Evolutionary conservation across 2,797 vertebrate species (phyloP).

Genomic region (Takifugu ocellatus): DNA sequence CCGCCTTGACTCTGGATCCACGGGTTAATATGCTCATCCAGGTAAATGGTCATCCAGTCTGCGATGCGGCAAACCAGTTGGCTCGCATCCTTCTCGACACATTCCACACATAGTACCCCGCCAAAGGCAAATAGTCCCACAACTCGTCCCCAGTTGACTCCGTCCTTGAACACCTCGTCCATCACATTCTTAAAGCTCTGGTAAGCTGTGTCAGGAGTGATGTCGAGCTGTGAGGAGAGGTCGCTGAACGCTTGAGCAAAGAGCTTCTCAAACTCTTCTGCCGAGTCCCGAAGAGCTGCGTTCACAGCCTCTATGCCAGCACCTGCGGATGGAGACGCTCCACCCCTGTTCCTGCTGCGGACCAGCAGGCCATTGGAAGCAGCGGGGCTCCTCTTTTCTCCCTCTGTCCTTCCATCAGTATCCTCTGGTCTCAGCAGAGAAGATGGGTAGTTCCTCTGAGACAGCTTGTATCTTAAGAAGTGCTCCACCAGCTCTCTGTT

Average conservation of each 20-base stretch:
- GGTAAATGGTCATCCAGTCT: slow-evolving; percentile 93
- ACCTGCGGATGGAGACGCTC: background rate
- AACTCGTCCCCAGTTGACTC: slow-evolving; percentile 95
- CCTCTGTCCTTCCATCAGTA: slow-evolving; percentile 44
- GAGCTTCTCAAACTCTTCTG: slow-evolving; percentile 90
- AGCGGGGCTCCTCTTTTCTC: slow-evolving; percentile 22
- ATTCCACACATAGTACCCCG: slow-evolving; percentile 89
- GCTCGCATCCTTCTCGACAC: slow-evolving; percentile 90
- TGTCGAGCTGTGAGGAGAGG: slow-evolving; percentile 88
- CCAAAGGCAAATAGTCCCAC: slow-evolving; percentile 96
- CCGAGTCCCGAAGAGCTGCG: slow-evolving; percentile 83
- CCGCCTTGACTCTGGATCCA: slow-evolving; percentile 96
- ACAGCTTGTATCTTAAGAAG: slow-evolving; percentile 90
- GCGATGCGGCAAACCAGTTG: slow-evolving; percentile 86
- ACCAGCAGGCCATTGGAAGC: slow-evolving; percentile 33
- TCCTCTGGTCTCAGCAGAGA: slow-evolving; percentile 70
- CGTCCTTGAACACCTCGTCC: slow-evolving; percentile 93
- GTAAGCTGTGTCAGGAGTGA: slow-evolving; percentile 87
- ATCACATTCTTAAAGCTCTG: slow-evolving; percentile 94
- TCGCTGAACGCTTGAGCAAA: slow-evolving; percentile 89
- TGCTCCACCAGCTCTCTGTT: slow-evolving; percentile 91
- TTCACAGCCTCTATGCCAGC: slow-evolving; percentile 74
- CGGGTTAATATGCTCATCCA: slow-evolving; percentile 88
- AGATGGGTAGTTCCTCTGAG: slow-evolving; percentile 83
- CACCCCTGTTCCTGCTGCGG: slow-evolving; percentile 12